Base-by-base conservation (phyloP, 2,797 vertebrate species). In the Hemitrygon akajei region DNA sequence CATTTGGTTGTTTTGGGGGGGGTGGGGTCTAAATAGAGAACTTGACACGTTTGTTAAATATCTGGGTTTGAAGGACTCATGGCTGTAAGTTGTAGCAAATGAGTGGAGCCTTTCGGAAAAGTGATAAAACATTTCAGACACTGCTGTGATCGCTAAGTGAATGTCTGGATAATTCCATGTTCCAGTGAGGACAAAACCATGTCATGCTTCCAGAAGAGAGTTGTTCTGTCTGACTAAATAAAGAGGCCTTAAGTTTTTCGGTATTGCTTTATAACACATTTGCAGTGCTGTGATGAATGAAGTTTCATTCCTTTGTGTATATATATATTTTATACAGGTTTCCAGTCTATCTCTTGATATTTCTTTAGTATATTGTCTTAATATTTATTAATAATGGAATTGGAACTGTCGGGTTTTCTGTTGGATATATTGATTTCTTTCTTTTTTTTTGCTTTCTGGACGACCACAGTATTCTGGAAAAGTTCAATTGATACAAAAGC, bases 211-310 rank as follows among this genome's bases (percentile, higher is more conserved):
- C 86, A 89, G 63, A 89, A 89, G 63, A 89, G 84, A 89, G 60
- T 69, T 89, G n/a, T 34, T 69, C 86, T 66, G 86, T 89, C 86
- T 69, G 86, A 89, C 86, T 89, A 69, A 89, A 89, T 69, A 89
- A 89, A 89, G 86, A 89, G 86, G 86, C 86, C 86, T 89, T 89
- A 89, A 89, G 86, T 89, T 89, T 63, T 89, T 89, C 34, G 60
- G 86, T 89, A 89, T 89, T 89, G 86, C 63, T 89, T 89, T 89
- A 37, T 89, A 89, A 89, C 86, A 89, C 86, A 89, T 69, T 89
- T 20, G 66, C 58, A 7, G 58, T 87, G 60, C 60, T 69, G 86
- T 89, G 86, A 89, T 18, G 34, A 89, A 89, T 22, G n/a, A 69
- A 66, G 86, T 89, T 69, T 69, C 86, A 89, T 89, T 89, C n/a